Conservation (phyloP, 2,113 vertebrate genomes). For the Cervus canadensis region DNA sequence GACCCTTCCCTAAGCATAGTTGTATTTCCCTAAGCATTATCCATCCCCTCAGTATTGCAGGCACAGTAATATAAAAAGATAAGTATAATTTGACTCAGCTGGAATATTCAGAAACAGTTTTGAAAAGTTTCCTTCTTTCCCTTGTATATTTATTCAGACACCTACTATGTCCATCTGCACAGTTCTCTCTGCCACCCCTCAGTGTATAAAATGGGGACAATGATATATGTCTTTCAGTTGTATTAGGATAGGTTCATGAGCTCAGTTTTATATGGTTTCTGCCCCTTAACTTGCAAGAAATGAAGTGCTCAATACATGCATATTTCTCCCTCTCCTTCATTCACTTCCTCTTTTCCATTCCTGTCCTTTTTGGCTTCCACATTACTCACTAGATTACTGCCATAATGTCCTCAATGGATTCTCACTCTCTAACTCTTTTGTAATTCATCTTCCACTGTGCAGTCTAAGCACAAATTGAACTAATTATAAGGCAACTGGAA, state of each 20-base stretch:
- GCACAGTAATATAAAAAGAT: neutral
- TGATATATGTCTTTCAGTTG: neutral
- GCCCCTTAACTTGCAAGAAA: neutral
- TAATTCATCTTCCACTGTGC: neutral
- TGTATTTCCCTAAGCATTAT: neutral
- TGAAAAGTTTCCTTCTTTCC: neutral
- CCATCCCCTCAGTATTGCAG: neutral
- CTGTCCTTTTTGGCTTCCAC: neutral
- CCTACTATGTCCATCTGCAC: neutral
- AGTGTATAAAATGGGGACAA: neutral
- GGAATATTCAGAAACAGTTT: neutral
- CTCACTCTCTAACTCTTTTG: neutral
- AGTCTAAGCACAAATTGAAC: neutral
- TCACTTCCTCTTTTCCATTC: neutral
- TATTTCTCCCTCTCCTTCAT: neutral
- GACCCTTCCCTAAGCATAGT: neutral
- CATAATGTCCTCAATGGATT: neutral
- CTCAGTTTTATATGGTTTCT: neutral
- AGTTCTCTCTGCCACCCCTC: neutral
- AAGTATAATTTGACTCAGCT: neutral
- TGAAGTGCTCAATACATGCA: neutral
- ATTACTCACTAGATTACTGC: neutral
- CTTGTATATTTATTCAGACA: neutral
- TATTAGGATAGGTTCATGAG: neutral
- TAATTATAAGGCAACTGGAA: neutral